Base-by-base conservation (phyloP, 2,888 invertebrate genomes). In the Argyra leucocephala region DNA sequence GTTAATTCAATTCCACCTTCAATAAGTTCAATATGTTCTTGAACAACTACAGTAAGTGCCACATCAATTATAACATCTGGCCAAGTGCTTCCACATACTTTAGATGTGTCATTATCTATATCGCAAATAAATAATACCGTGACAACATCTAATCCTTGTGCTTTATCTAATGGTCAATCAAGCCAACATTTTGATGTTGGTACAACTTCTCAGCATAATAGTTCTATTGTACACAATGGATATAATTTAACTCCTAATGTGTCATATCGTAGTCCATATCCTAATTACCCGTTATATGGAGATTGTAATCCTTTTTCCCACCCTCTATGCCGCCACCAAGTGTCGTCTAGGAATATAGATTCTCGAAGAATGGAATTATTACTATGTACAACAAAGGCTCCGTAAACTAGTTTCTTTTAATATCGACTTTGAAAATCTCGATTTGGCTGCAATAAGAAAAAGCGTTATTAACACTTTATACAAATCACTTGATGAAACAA, bases 221-320 rank as follows among this genome's bases (percentile, higher is more conserved):
- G 18, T n/a, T 1, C n/a, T 48, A 15, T 48, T 18, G n/a, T 48
- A 1, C 48, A 48, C 48, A 77, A 75, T 65, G 70, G 72, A 62
- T 69, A 66, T 66, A 70, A 80, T 15, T 74, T 79, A 61, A 77
- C 77, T 65, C 73, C 78, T n/a, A n/a, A n/a, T 37, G 72, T 76
- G 57, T 74, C 77, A 48, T 80, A 79, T 68, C 74, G 79, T 60
- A 71, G 76, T 65, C 73, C 76, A 48, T 80, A 80, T 75, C 82
- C 84, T 15, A 76, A 76, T 66, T 78, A 80, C 74, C 81, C 85
- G 12, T 82, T 92, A 68, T 91, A 90, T 74, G 88, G 89, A 66
- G 84, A 87, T 65, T 86, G 89, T 78, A 87, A 87, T 88, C 89
- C 59, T 90, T 90, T 73, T 82, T 88, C 72, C 83, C 85, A 37